phyloP scores from a whole-genome alignment of 2,113 vertebrate genomes.

The pig (Sus scrofa) region T2T-Sscrofa CM001155.3:987501-988000 shows the following conservation, averaged over 20 bases:
- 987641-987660: fast-evolving
- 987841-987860: slow-evolving; percentile 67
- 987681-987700: fast-evolving
- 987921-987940: fast-evolving
- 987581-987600: slow-evolving; percentile 90
- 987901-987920: not conserved
- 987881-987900: fast-evolving
- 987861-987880: not conserved
- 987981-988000: not conserved
- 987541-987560: slow-evolving; percentile 96
- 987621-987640: slow-evolving; percentile 76
- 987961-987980: too few species aligned
- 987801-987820: slow-evolving; percentile 81
- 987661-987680: fast-evolving
- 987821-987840: slow-evolving; percentile 77
- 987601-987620: slow-evolving; percentile 82
- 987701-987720: not conserved
- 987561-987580: slow-evolving; percentile 96
- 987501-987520: slow-evolving; percentile 99
- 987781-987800: slow-evolving; percentile 25
- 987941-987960: not conserved
- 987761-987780: fast-evolving
- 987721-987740: not conserved
- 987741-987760: too few species aligned
- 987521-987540: slow-evolving; percentile 97